Percentiles rank a stretch among this genome's conserved stretches.
These are phyloP conservation scores for Dendronephthya gigantea DNA, from an alignment of 64 coral and sea anemone species.

Conservation along the genomic window DNA sequence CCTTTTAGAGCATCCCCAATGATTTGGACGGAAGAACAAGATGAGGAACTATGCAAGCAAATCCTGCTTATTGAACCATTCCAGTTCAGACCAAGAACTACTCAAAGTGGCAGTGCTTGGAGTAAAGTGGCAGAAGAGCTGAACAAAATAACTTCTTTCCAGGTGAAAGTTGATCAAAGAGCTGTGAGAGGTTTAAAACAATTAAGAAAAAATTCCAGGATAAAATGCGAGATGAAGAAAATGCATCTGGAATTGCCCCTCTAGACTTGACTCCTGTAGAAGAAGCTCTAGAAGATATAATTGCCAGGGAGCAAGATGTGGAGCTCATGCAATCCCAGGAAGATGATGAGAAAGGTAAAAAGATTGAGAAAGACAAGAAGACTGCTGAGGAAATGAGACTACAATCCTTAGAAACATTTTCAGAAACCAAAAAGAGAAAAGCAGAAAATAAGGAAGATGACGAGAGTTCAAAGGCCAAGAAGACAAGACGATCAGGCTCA, in stretches of 20 bases:
- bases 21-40: slow-evolving; percentile 32
- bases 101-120: slow-evolving; percentile 37
- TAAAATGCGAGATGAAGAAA: slow-evolving; percentile 29
- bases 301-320: slow-evolving; percentile 15
- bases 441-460: neutral
- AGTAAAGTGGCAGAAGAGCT: slow-evolving; percentile 28
- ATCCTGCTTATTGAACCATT: slow-evolving; percentile 46
- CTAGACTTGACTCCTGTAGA: slow-evolving; percentile 41
- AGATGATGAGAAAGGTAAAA: slow-evolving; percentile 24
- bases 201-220: neutral
- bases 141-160: slow-evolving; percentile 22
- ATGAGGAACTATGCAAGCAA: slow-evolving; percentile 40
- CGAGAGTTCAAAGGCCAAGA: neutral
- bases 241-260: slow-evolving; percentile 35
- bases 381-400: slow-evolving; percentile 27
- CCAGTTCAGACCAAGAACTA: slow-evolving; percentile 40
- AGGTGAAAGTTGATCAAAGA: slow-evolving; percentile 32
- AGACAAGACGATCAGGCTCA: neutral
- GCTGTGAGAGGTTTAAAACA: slow-evolving; percentile 39
- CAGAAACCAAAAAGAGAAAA: slow-evolving; percentile 33
- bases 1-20: slow-evolving; percentile 37
- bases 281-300: slow-evolving; percentile 49
- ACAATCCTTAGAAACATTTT: neutral
- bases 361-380: neutral
- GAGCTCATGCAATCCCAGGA: neutral